Conservation (phyloP, 2,888 invertebrate species). For the Drosophila anomalipes region DNA sequence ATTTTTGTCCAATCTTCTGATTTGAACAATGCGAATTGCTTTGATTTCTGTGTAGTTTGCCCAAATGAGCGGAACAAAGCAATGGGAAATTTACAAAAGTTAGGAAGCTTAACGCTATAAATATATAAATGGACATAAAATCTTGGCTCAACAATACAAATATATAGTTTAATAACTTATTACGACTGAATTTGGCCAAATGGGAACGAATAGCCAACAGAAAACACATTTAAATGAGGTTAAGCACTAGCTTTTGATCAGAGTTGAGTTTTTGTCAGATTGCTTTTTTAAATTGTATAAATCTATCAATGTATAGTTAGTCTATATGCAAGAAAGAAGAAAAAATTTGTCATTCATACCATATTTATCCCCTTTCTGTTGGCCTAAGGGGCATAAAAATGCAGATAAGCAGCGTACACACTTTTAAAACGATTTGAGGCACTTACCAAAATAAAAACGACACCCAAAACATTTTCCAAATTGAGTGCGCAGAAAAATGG, state of each 20-base stretch:
- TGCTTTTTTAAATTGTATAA: background rate
- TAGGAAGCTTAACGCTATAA: slow-evolving; percentile 22
- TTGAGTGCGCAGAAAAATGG: slow-evolving; percentile 58
- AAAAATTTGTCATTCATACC: background rate
- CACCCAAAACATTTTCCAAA: slow-evolving; percentile 49
- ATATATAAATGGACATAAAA: slow-evolving; percentile 2
- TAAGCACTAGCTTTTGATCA: background rate
- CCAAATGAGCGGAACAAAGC: slow-evolving; percentile 35
- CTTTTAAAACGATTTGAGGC: slow-evolving; percentile 68
- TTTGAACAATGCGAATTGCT: slow-evolving; percentile 39
- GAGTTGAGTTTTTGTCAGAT: background rate
- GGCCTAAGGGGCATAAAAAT: slow-evolving; percentile 36
- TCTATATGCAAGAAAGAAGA: background rate
- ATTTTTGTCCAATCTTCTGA: background rate
- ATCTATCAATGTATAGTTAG: background rate
- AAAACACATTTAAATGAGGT: background rate
- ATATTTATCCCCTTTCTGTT: background rate
- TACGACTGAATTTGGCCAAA: background rate
- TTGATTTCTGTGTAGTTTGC: slow-evolving; percentile 40
- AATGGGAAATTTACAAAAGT: slow-evolving; percentile 9
- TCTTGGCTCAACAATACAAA: slow-evolving; percentile 22
- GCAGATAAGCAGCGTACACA: slow-evolving; percentile 64
- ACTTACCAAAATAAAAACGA: slow-evolving; percentile 56
- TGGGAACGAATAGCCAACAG: background rate
- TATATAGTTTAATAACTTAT: slow-evolving; percentile 50